phyloP scores from a whole-genome alignment of 1,140 invertebrate species.

The Harpegnathos saltator region DNA sequence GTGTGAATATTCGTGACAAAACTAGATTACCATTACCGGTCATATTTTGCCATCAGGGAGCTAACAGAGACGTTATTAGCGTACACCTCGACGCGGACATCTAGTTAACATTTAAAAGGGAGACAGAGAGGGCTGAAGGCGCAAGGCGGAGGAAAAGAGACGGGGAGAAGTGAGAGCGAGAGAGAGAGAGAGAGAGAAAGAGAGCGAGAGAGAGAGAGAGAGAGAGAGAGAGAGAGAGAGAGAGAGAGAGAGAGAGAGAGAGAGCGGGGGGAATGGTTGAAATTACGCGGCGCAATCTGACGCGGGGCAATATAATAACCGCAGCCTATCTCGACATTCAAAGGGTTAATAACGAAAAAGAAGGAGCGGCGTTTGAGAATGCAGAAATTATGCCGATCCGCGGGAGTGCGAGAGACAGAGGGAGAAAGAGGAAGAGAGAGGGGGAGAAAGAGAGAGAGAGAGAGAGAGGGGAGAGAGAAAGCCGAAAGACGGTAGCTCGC shows the following conservation, averaged over 20 bases:
- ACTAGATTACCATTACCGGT: not conserved
- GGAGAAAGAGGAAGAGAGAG: not conserved
- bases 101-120: constrained; percentile 36
- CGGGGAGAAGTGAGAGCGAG: not conserved
- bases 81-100: not conserved
- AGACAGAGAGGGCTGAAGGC: not conserved
- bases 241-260: no score
- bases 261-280: constrained; percentile 35
- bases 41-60: not conserved
- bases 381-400: constrained; percentile 47
- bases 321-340: constrained; percentile 40
- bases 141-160: not conserved
- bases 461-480: not conserved
- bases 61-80: constrained; percentile 23
- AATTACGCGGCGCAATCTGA: constrained; percentile 50
- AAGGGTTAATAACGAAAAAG: constrained; percentile 59
- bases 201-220: no score
- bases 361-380: constrained; percentile 38
- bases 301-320: constrained; percentile 37
- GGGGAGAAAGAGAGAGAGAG: not conserved
- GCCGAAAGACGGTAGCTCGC: constrained; percentile 36
- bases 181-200: no score
- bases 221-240: no score
- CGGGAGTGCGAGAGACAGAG: no score
- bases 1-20: constrained; percentile 17